Conservation (phyloP, 2,888 invertebrate genomes). For the Alviniconcha strummeri region DNA sequence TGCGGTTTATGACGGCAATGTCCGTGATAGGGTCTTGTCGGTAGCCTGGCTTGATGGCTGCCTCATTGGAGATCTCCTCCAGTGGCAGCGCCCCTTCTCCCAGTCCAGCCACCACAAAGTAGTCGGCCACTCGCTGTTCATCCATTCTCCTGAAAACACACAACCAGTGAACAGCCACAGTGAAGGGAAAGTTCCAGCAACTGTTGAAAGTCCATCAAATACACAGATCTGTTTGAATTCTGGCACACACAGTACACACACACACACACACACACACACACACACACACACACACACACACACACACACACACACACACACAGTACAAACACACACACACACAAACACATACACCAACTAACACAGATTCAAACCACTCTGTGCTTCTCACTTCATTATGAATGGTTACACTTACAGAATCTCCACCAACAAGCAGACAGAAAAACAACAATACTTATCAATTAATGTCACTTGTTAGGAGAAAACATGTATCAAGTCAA, state of each 20-base stretch:
- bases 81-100: conserved; percentile 84
- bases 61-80: conserved; percentile 85
- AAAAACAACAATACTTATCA: not conserved
- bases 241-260: not conserved
- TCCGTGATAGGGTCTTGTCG: conserved; percentile 92
- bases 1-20: conserved; percentile 92
- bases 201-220: no score
- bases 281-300: not conserved
- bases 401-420: not conserved
- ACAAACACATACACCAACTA: not conserved
- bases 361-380: not conserved
- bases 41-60: conserved; percentile 84
- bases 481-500: no score
- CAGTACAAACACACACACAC: not conserved
- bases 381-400: not conserved
- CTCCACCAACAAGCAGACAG: not conserved
- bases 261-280: not conserved
- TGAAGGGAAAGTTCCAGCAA: not conserved
- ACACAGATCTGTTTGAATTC: no score
- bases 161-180: not conserved
- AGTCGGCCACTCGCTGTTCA: conserved; percentile 86
- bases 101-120: conserved; percentile 97
- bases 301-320: not conserved
- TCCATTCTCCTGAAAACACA: conserved; percentile 59
- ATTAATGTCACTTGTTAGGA: no score